These are phyloP conservation scores for Acomys russatus DNA, from an alignment of 2,797 vertebrate genomes.

Conservation along the genomic window DNA sequence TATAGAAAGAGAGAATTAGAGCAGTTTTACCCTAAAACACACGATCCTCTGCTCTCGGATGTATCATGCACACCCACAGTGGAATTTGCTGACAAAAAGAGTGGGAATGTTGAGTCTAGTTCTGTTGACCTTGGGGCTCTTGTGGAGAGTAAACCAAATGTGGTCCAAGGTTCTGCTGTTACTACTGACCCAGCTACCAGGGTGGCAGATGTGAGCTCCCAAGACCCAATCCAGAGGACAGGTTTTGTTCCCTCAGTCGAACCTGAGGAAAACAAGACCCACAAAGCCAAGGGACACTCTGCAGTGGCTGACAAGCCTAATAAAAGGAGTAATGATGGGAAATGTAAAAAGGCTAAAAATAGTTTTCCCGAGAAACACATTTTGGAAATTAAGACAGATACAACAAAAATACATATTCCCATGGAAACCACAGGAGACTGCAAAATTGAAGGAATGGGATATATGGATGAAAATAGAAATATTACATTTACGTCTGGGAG, in stretches of 20 bases:
- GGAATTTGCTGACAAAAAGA: slow-evolving; percentile 72
- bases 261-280: slow-evolving; percentile 31
- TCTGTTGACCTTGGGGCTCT: slow-evolving; percentile 75
- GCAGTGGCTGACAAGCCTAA: slow-evolving; percentile 50
- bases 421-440: not conserved
- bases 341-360: slow-evolving; percentile 71
- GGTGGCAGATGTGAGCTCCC: not conserved
- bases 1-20: slow-evolving; percentile 37
- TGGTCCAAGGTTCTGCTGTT: not conserved
- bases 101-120: slow-evolving; percentile 67
- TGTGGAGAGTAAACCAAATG: not conserved
- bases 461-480: slow-evolving; percentile 88
- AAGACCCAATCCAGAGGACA: slow-evolving; percentile 30
- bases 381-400: slow-evolving; percentile 2
- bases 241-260: not conserved
- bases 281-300: not conserved
- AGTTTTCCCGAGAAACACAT: slow-evolving; percentile 70
- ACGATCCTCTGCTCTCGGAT: not conserved
- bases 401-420: slow-evolving; percentile 58
- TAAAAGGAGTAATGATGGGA: slow-evolving; percentile 80
- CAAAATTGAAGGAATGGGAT: slow-evolving; percentile 49
- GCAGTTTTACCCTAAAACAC: accelerated
- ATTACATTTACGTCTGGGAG: slow-evolving; percentile 79
- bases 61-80: slow-evolving; percentile 61
- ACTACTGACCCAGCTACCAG: not conserved